Base-by-base conservation (phyloP, 2,797 vertebrate species). In the Coreius guichenoti region DNA sequence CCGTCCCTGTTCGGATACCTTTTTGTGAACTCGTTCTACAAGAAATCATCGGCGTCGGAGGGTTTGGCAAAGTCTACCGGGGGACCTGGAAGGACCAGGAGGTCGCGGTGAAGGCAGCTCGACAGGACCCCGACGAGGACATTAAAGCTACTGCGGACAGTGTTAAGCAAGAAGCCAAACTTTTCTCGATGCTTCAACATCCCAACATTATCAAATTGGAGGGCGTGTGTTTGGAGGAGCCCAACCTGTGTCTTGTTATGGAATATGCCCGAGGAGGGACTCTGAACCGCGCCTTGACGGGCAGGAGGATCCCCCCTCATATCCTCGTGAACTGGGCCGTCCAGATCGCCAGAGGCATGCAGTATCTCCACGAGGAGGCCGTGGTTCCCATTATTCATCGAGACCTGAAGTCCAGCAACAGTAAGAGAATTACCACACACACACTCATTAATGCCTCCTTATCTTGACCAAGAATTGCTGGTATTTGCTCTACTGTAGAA, bases 341-440 rank as follows among this genome's bases (percentile, higher is more conserved):
- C 88, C 98, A 99, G 93, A 98, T 99, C 26, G 97, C 97, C 88
- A 95, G 95, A 26, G 98, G 98, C 88, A 99, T 99, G 98, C 96
- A 95, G 65, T 99, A 98, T 92, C 95, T 99, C 58, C 98, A 99
- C 90, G 96, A 98, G 91, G 95, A 98, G 91, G 97, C 98, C 29
- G 93, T 97, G 56, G 98, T 98, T 54, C 94, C 97, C 85, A 97
- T 99, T 61, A 96, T 99, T 84, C 98, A 99, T 80, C 96, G 98
- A 1, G 98, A 99, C 93, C 96, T 99, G 87, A 99, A 99, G 92
- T 99, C 98, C 87, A 97, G 97, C 94, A 99, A 98, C 94, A 96
- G 98, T 99, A 96, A 98, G 98, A 54, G 16, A 82, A 33, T 31
- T 69, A 29, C 17, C 33, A 45, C 26, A 36, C 33, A 54, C 26